Base-by-base conservation (phyloP, 37 sponge, comb jelly and placozoan species). In the Hormiphora californensis region DNA sequence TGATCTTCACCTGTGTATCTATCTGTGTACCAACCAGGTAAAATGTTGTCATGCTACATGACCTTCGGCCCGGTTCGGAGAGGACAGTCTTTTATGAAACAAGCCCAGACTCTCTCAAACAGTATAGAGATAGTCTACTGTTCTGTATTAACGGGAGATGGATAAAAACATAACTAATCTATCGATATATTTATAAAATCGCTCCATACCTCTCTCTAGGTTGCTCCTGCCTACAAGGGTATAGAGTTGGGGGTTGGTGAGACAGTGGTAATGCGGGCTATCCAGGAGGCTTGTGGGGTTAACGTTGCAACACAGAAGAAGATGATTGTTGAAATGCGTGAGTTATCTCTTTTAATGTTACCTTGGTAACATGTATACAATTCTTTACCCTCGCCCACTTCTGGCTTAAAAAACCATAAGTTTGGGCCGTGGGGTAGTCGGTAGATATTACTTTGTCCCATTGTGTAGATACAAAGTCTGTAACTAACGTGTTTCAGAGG, bases 21-120 rank as follows among this genome's bases (percentile, higher is more conserved):
- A 97, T 81, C 91, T 97, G 15, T 94, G 95, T 40, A 91, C 94
- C 23, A 97, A 97, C 87, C 91, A 94, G 91, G 96, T 93, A 63
- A 11, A 54, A 28, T 31, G 23, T 19, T 23, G 22, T 62, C 22
- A 28, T n/a, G 15, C 15, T 11, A 22, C 15, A 22, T 62, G 22
- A n/a, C n/a, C n/a, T n/a, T n/a, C n/a, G n/a, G n/a, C n/a, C n/a
- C n/a, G n/a, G n/a, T n/a, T n/a, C n/a, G n/a, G n/a, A n/a, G n/a
- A n/a, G n/a, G n/a, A n/a, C n/a, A n/a, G n/a, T n/a, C n/a, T n/a
- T n/a, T n/a, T 11, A 62, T n/a, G 21, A 28, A 25, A 28, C 63
- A 62, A 0, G 31, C 41, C 30, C 41, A 49, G 2, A 78, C 17
- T 2, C 41, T 0, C 0, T 1, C 0, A 28, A 0, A 30, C 25